Evolutionary conservation across 2,888 invertebrate genomes (phyloP), one percentile per base, ranked within the genome.

Genomic region (Epirrhoe tristata): DNA sequence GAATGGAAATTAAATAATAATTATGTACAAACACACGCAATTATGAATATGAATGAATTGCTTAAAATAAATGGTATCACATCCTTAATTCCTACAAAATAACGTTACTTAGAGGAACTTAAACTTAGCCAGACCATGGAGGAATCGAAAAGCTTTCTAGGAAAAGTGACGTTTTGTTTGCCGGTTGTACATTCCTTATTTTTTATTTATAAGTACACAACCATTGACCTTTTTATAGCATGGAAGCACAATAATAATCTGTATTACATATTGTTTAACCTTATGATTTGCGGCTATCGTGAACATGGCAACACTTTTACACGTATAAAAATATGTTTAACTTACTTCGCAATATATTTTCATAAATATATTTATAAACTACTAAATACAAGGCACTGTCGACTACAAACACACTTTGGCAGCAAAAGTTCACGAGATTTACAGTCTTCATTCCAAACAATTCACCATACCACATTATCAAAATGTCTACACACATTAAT

Each of bases 341-440:
- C 86, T 87, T 90, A 91, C 83, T 89, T 84, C 85, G 82, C 86
- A 86, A 88, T 90, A 91, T 89, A 89, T 85, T 89, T 84, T 87
- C 85, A 91, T 91, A 93, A 91, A 93, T 92, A 90, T 86, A 88
- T 79, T 81, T 70, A 74, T 77, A 84, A 82, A 87, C 83, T 85
- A 88, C 88, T 92, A 90, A 86, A 83, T 85, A 84, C 73, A 92
- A 93, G 93, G 93, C 93, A 93, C 93, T 91, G 91, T 91, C 92
- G 93, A 93, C 93, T 93, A 93, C 93, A 93, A 92, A 92, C 93
- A 93, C 93, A 93, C 93, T 94, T 93, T 94, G 94, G 94, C 94
- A 93, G 93, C 91, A 90, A 87, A 82, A 79, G 86, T 89, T 85
- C 84, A 84, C 82, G 83, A 85, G 87, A 82, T 86, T 86, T 63